Evolutionary conservation across 2,113 vertebrate genomes (phyloP), one percentile per base, ranked within the genome.

Genomic region (Spea multiplicata): DNA sequence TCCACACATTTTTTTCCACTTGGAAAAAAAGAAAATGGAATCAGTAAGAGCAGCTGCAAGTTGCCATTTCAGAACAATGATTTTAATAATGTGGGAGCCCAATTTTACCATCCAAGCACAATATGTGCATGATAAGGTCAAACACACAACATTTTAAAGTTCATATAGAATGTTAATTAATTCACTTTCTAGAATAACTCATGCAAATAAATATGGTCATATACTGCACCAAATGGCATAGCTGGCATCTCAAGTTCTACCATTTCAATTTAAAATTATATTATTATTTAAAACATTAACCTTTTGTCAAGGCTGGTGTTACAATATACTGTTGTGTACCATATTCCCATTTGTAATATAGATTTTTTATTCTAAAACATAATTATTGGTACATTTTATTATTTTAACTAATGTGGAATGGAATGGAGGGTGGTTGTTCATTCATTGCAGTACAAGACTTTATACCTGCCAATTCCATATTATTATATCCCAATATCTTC

Each of bases 91-190:
- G 61, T 1, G 52, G 5, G 8, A 64, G 61, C 5, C 61, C 61
- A 64, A 5, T 17, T 30, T 64, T 64, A 64, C 61, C 5, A 64
- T 64, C 30, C n/a, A 13, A 64, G n/a, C 61, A 30, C 17, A 64
- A 6, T 17, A 64, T 6, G 61, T 16, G 3, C 5, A 64, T 64
- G 61, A 64, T 64, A 64, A 30, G 61, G 8, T 64, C 61, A 64
- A 64, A 30, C 61, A 64, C 61, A 64, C 17, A 9, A 6, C 1
- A 64, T 30, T 64, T 16, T 64, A 30, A 64, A 64, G 61, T 64
- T 30, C 55, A 59, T 59, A 59, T 17, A 64, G 61, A 64, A 64
- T 64, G 61, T 64, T 64, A 64, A 64, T 64, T 64, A 2, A 64
- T 17, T 64, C 5, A 6, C 61, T 9, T 64, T 17, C 61, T 30